Evolutionary conservation across 1,140 invertebrate species (phyloP), one percentile per base, ranked within the genome.

Genomic region (Cardiocondyla obscurior): DNA sequence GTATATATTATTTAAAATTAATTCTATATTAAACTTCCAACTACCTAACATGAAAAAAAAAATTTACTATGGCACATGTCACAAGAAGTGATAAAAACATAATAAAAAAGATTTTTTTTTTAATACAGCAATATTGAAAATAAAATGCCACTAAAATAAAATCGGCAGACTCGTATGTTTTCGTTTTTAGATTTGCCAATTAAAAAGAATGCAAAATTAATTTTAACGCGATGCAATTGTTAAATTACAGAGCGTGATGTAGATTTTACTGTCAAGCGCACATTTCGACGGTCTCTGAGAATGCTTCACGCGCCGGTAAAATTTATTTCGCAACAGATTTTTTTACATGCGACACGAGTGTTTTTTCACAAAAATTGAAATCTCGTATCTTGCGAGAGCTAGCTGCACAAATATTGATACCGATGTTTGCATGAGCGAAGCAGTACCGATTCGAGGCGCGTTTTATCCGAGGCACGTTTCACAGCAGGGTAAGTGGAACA

Each of bases 371-470:
- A 67, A 67, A 77, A 67, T 77, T 51, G 46, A 3, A n/a, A 77
- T 77, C 22, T 51, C 19, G 42, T 77, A 65, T 10, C 30, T 6
- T 25, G 44, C 14, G 44, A n/a, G 33, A 49, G 33, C 19, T 65
- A 51, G 30, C 42, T 65, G 28, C 30, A 28, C 60, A 77, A 77
- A 77, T 77, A 77, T 77, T 67, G 74, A 77, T 77, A 77, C 60
- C 74, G 74, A 55, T 79, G 12, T 79, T 67, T 67, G 62, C 46
- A 53, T 30, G 33, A 16, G 16, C 8, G 30, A 16, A 39, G 60
- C 74, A 53, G 49, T 65, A 36, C 19, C 60, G 33, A 77, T 77
- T 60, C 58, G 58, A 22, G 33, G 28, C 73, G 58, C 60, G 30
- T 46, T 64, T 77, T 67, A 53, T 67, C 62, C 46, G 44, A 39